Percentiles rank a stretch among this genome's conserved stretches.
Evolutionary conservation across 2,113 vertebrate species (phyloP).

Genomic region (Rhinoptilus africanus): DNA sequence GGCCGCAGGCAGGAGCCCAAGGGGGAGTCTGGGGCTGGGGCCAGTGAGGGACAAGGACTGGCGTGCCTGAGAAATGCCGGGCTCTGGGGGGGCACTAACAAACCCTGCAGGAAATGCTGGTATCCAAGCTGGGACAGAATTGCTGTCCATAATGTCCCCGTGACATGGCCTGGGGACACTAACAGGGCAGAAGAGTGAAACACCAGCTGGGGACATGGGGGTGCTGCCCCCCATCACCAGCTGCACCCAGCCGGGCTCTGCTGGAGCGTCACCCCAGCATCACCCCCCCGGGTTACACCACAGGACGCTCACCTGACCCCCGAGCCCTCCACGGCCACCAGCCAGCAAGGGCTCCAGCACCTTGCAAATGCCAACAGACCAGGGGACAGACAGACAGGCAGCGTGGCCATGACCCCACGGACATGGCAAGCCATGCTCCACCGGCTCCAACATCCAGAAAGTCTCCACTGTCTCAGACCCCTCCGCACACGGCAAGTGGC

Average conservation of each 20-base stretch:
- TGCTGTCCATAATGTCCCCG: not conserved
- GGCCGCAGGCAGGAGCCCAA: not conserved
- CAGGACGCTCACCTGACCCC: rapidly evolving
- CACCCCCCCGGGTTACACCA: not conserved
- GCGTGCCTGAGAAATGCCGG: not conserved
- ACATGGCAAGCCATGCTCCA: not conserved
- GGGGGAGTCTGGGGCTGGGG: not conserved
- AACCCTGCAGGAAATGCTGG: slow-evolving; percentile 18
- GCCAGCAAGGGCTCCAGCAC: not conserved
- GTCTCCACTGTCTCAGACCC: not conserved
- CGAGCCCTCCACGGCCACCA: rapidly evolving
- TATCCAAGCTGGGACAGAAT: slow-evolving; percentile 49
- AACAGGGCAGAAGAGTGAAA: not conserved
- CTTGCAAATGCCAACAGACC: not conserved
- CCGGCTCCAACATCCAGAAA: not conserved
- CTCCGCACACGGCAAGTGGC: rapidly evolving
- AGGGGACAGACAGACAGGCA: not conserved
- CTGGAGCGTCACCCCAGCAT: not conserved
- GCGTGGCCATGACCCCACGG: rapidly evolving
- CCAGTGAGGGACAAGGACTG: rapidly evolving
- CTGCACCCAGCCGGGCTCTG: not conserved
- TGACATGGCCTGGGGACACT: not conserved
- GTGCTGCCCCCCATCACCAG: not conserved
- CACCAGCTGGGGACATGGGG: rapidly evolving
- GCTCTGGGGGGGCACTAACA: not conserved